phyloP scores from a whole-genome alignment of 2,888 invertebrate species.

The Drosophila limbata region DNA sequence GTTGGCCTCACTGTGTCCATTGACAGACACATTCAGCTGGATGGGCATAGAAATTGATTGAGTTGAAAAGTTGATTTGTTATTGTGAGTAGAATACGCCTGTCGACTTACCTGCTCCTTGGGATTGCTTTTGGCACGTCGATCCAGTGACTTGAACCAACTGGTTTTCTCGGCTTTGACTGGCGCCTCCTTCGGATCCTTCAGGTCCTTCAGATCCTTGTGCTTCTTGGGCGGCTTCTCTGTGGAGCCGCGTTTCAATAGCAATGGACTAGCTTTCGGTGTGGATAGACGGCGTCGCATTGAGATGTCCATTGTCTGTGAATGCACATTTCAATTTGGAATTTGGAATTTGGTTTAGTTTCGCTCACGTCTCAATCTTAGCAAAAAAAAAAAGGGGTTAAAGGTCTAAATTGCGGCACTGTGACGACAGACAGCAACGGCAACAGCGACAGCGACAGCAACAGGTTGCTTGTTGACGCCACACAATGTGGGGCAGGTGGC shows the following conservation, averaged over 20 bases:
- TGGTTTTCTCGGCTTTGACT: conserved; percentile 86
- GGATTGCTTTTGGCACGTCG: conserved; percentile 90
- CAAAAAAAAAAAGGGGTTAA: conserved; percentile 50
- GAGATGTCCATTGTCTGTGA: conserved; percentile 87
- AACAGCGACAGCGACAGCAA: conserved; percentile 39
- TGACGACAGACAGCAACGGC: conserved; percentile 30
- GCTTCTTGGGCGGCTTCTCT: conserved; percentile 71
- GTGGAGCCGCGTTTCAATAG: conserved; percentile 87
- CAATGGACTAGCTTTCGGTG: conserved; percentile 90
- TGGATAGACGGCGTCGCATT: conserved; percentile 90
- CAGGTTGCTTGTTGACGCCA: conserved; percentile 57
- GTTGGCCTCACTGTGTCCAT: conserved; percentile 71
- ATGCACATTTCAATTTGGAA: background rate
- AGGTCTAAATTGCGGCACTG: conserved; percentile 50
- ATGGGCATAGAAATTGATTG: background rate
- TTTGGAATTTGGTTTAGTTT: conserved; percentile 37
- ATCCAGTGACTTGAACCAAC: conserved; percentile 93
- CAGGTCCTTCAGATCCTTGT: conserved; percentile 4
- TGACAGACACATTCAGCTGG: conserved; percentile 75
- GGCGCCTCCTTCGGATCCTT: conserved; percentile 82
- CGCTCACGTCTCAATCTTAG: conserved; percentile 27
- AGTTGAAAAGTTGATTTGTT: no score
- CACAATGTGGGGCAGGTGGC: conserved; percentile 75
- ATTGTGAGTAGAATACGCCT: no score
- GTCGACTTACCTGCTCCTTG: conserved; percentile 79